phyloP scores from a whole-genome alignment of 2,113 vertebrate genomes.

The Excalfactoria chinensis region DNA sequence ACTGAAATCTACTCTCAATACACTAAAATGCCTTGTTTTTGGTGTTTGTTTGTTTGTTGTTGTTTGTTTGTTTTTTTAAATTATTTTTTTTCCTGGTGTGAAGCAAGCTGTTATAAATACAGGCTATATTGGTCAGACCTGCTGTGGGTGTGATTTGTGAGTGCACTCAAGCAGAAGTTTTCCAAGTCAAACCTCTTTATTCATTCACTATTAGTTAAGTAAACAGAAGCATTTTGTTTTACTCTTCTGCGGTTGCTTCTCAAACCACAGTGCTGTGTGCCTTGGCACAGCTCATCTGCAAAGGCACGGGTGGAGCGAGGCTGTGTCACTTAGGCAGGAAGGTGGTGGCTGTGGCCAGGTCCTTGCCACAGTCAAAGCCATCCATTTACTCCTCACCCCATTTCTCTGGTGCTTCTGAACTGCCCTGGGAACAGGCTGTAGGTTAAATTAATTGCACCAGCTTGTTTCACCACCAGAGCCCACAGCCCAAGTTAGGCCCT shows the following conservation, averaged over 20 bases:
- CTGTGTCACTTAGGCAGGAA: not conserved
- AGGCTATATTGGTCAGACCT: not conserved
- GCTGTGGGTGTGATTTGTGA: slow-evolving; percentile 7
- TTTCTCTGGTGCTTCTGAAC: not conserved
- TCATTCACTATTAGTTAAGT: not conserved
- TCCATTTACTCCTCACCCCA: accelerated
- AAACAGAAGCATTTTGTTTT: not conserved
- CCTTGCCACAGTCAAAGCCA: not conserved
- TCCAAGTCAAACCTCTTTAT: not conserved
- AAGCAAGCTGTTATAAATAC: not conserved
- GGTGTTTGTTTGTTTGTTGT: too few relatives aligned
- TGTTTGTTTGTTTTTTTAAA: not conserved
- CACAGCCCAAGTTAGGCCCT: accelerated
- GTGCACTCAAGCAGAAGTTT: not conserved
- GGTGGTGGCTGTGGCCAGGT: not conserved
- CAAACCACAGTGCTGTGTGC: accelerated
- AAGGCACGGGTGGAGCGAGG: not conserved
- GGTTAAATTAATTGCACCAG: accelerated
- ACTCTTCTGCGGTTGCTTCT: not conserved
- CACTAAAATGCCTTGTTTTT: not conserved
- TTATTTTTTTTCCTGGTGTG: not conserved
- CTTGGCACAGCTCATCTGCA: not conserved
- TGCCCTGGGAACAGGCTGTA: not conserved
- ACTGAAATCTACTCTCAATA: not conserved
- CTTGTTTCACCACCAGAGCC: not conserved